Evolutionary conservation across 2,888 invertebrate genomes (phyloP).

Genomic region (Acleris cristana): DNA sequence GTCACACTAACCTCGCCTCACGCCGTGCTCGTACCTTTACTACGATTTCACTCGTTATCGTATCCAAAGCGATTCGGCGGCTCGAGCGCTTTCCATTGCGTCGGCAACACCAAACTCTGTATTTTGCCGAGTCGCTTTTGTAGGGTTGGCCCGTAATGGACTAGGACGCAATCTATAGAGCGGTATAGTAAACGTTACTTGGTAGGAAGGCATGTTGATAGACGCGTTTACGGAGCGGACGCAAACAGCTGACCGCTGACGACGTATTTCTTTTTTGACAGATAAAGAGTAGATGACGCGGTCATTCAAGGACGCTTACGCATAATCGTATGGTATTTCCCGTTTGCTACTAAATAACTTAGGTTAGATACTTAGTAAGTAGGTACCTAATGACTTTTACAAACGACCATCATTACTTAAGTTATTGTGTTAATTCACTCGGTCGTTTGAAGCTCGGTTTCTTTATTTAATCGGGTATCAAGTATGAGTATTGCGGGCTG

Average conservation of each 20-base stretch:
- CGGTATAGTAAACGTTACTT: slow-evolving; percentile 45
- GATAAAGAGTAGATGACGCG: slow-evolving; percentile 78
- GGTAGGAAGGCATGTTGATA: slow-evolving; percentile 70
- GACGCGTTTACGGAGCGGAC: slow-evolving; percentile 73
- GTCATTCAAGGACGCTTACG: slow-evolving; percentile 78
- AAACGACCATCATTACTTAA: slow-evolving; percentile 48
- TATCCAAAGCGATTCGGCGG: slow-evolving; percentile 45
- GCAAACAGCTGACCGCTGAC: slow-evolving; percentile 80
- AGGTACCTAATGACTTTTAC: slow-evolving; percentile 30
- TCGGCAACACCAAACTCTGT: slow-evolving; percentile 15
- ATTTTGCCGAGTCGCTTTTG: not conserved
- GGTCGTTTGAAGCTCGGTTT: slow-evolving; percentile 14
- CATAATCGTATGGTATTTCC: slow-evolving; percentile 73
- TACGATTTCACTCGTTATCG: slow-evolving; percentile 58
- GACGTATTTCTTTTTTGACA: slow-evolving; percentile 73
- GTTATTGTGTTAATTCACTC: slow-evolving; percentile 23
- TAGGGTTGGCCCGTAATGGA: slow-evolving; percentile 52
- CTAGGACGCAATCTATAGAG: slow-evolving; percentile 27
- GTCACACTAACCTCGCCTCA: slow-evolving; percentile 83
- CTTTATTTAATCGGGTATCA: slow-evolving; percentile 8
- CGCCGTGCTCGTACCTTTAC: slow-evolving; percentile 75
- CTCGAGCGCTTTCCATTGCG: slow-evolving; percentile 60
- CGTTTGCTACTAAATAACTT: slow-evolving; percentile 64
- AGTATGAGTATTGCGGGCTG: slow-evolving; percentile 32
- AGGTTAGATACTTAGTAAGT: not conserved